These are phyloP conservation scores for Artibeus lituratus DNA, from an alignment of 2,797 vertebrate genomes.

Conservation along the genomic window DNA sequence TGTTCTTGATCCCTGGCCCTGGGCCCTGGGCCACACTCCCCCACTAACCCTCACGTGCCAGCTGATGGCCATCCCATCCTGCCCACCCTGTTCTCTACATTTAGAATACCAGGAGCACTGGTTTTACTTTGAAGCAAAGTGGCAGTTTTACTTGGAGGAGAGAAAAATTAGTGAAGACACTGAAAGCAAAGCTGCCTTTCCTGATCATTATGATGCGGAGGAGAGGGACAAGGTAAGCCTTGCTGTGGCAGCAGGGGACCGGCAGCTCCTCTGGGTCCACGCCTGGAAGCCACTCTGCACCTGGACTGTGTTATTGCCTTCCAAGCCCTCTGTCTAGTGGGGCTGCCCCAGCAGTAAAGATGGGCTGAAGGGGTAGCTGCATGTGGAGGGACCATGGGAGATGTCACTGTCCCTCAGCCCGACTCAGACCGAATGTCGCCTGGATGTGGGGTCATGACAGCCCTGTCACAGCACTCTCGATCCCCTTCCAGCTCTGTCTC, in stretches of 20 bases:
- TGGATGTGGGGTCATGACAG: neutral
- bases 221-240: constrained; percentile 92
- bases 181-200: constrained; percentile 87
- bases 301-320: neutral
- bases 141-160: constrained; percentile 98
- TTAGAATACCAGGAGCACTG: constrained; percentile 97
- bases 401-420: neutral
- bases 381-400: fast-evolving
- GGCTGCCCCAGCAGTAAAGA: neutral
- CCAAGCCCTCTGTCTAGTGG: fast-evolving
- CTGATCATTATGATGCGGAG: constrained; percentile 88
- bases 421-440: fast-evolving
- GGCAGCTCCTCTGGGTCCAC: fast-evolving
- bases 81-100: constrained; percentile 53
- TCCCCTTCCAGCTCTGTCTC: fast-evolving
- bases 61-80: fast-evolving
- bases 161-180: constrained; percentile 90
- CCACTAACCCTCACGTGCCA: fast-evolving
- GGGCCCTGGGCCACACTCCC: fast-evolving
- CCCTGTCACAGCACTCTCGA: neutral
- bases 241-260: neutral
- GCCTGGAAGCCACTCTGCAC: neutral
- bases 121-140: constrained; percentile 99
- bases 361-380: neutral
- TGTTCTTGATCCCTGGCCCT: fast-evolving